Base-by-base conservation (phyloP, 2,797 vertebrate genomes). In the Pantherophis vulpinus region DNA sequence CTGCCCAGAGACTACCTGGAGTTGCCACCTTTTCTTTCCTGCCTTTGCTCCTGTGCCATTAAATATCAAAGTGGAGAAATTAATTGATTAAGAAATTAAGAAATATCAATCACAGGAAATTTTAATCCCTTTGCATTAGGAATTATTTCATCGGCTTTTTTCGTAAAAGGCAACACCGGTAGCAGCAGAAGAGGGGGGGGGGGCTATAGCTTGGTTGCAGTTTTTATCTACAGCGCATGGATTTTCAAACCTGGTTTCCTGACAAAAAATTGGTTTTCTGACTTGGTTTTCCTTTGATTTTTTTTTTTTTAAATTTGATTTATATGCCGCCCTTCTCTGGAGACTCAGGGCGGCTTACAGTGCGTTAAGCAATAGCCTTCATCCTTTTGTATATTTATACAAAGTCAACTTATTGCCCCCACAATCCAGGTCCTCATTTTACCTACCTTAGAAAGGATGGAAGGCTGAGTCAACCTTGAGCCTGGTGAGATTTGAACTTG, bases 381-480 rank as follows among this genome's bases (percentile, higher is more conserved):
- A 42, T 42, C 0, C 42, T 42, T 42, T 42, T 42, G 42, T 42
- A 42, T 42, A 42, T 42, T 42, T 42, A 42, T 42, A 42, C 42
- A 42, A 42, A 42, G 42, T 42, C 42, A 42, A 3, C 42, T 42
- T 42, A 42, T 42, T 42, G 42, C 42, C 42, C 3, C 42, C 42
- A 42, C 42, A 42, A 42, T 0, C 42, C 0, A 0, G 42, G 42
- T 42, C 42, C 42, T 42, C 42, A 42, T 0, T 42, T 42, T 42
- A 42, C 42, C 42, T 42, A 42, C 3, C 42, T 42, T 42, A 3
- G 42, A 42, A 42, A 42, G 42, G 42, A 42, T 42, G 42, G 42
- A 42, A 42, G 42, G 42, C 42, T 42, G 42, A 42, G 42, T 42
- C 42, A 0, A 42, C 42, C 42, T 42, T 42, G 42, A 42, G 42